A percentile compares a stretch with the other conserved stretches of the same genome.
phyloP scores from a whole-genome alignment of 2,113 vertebrate species.

The Oreocharis arfaki region DNA sequence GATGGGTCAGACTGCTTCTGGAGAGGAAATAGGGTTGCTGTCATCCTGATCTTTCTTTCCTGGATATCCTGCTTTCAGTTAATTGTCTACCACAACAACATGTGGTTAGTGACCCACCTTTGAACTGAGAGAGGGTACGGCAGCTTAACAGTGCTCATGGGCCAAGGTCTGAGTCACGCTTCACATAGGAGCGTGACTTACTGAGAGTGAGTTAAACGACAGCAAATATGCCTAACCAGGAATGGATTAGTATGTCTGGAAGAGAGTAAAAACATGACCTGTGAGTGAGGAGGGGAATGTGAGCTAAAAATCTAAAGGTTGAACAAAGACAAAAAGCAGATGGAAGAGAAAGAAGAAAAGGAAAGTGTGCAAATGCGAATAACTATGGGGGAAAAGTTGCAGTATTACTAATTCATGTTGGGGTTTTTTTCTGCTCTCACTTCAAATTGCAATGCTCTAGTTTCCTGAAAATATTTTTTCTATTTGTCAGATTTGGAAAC shows the following conservation, averaged over 20 bases:
- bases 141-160: background rate
- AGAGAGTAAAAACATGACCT: background rate
- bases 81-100: background rate
- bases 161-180: background rate
- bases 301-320: background rate
- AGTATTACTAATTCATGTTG: background rate
- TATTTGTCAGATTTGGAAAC: slow-evolving; percentile 85
- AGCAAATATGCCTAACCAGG: background rate
- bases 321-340: background rate
- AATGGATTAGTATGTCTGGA: background rate
- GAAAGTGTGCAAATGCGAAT: background rate
- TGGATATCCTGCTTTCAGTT: background rate
- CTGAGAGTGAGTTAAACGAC: background rate
- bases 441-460: background rate
- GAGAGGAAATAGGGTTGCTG: background rate
- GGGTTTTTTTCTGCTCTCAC: background rate
- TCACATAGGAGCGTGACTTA: background rate
- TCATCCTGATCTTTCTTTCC: background rate
- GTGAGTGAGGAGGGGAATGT: background rate
- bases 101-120: background rate
- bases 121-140: background rate
- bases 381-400: background rate
- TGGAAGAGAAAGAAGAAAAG: background rate
- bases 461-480: slow-evolving; percentile 29
- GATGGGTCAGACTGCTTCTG: background rate